Evolutionary conservation across 2,888 invertebrate genomes (phyloP).

Genomic region (Drosophila atripex): DNA sequence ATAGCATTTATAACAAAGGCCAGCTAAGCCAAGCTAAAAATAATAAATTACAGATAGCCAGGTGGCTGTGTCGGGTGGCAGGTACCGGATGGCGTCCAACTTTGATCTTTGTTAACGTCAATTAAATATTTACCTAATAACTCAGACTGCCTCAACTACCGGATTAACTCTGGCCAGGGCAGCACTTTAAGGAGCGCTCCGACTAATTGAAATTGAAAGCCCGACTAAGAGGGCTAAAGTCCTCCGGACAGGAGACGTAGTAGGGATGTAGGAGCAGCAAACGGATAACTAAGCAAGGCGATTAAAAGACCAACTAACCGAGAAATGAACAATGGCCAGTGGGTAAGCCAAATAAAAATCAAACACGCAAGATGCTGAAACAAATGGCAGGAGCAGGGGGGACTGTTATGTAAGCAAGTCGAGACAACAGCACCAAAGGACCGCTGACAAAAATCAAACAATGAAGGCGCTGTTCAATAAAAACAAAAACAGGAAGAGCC

Average conservation of each 20-base stretch:
- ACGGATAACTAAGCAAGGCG: slow-evolving; percentile 53
- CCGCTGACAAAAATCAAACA: slow-evolving; percentile 77
- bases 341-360: slow-evolving; percentile 63
- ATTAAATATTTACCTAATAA: slow-evolving; percentile 63
- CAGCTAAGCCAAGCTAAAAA: slow-evolving; percentile 11
- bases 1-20: slow-evolving; percentile 53
- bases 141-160: slow-evolving; percentile 33
- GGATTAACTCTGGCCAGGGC: slow-evolving; percentile 12
- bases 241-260: slow-evolving; percentile 1
- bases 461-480: slow-evolving; percentile 70
- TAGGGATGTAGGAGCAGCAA: slow-evolving; percentile 6
- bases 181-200: slow-evolving; percentile 55
- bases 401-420: slow-evolving; percentile 71
- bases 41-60: slow-evolving; percentile 2
- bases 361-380: slow-evolving; percentile 69
- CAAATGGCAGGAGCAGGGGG: slow-evolving; percentile 43
- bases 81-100: neutral
- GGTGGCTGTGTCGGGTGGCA: neutral
- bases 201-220: slow-evolving; percentile 65
- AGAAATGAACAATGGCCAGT: slow-evolving; percentile 72
- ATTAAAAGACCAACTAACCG: slow-evolving; percentile 77
- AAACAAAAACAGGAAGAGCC: slow-evolving; percentile 36
- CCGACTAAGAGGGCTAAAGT: slow-evolving; percentile 36
- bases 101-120: slow-evolving; percentile 49
- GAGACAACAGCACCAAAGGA: slow-evolving; percentile 40